These are phyloP conservation scores for Mythimna impura DNA, from an alignment of 2,888 invertebrate genomes.

Conservation along the genomic window DNA sequence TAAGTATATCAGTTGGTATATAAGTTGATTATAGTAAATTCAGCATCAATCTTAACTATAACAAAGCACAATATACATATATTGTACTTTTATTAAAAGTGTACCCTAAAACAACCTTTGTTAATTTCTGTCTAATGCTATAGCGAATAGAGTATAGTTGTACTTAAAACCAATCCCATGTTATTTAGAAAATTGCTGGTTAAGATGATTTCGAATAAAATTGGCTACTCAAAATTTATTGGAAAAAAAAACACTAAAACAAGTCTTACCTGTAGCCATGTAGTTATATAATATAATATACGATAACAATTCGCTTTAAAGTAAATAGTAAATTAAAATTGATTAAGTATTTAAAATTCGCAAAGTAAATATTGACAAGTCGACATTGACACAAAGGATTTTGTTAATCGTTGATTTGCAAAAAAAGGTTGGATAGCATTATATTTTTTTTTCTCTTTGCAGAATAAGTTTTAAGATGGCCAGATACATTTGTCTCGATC, in stretches of 20 bases:
- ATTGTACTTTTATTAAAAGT: too few species aligned
- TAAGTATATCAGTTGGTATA: too few species aligned
- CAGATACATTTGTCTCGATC: too few species aligned
- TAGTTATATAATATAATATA: conserved; percentile 5
- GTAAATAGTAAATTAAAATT: conserved; percentile 31
- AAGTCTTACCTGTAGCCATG: conserved; percentile 53
- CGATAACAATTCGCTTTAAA: conserved; percentile 7
- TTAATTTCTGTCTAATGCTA: too few species aligned
- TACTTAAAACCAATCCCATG: too few species aligned
- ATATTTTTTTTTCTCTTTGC: background rate
- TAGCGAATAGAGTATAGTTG: too few species aligned
- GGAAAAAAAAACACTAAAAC: too few species aligned
- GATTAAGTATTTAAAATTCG: conserved; percentile 25
- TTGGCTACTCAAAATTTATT: accelerated
- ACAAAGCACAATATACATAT: too few species aligned
- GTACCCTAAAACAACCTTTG: too few species aligned
- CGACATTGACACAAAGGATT: conserved; percentile 33
- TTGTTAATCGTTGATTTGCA: conserved; percentile 1
- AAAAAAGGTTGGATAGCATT: background rate
- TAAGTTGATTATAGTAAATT: too few species aligned
- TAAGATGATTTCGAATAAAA: background rate
- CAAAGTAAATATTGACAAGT: conserved; percentile 40
- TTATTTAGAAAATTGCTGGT: background rate
- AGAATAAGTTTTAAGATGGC: background rate
- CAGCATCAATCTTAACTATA: too few species aligned